Base-by-base conservation (phyloP, 2,888 invertebrate genomes). In the Dicranocentrus wangi region DNA sequence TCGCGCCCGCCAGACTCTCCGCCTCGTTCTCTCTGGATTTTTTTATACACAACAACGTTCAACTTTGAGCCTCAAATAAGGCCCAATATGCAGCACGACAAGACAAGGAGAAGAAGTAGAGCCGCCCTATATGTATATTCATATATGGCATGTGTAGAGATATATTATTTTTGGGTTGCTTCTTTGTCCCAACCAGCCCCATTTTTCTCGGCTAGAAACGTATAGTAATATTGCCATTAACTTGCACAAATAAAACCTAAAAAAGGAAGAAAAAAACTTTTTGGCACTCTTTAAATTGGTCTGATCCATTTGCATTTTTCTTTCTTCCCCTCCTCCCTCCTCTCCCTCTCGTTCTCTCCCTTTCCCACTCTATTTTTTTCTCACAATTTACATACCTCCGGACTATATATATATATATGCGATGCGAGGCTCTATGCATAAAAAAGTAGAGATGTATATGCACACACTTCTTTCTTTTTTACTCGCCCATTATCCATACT, bases 231-330 rank as follows among this genome's bases (percentile, higher is more conserved):
- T 76, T 43, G 68, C 55, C 66, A 76, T 76, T 76, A 76, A 66
- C 78, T 70, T 63, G 43, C 53, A 70, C 70, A 78, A 78, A 78
- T 69, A 61, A 32, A 51, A 51, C 27, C 7, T 58, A 42, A 63
- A 79, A 25, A 71, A 79, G 32, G n/a, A 70, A 47, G 65, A 71
- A 61, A 60, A 71, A 86, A 84, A 84, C 70, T 82, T 85, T 86
- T 86, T 86, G 85, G 85, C 85, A 86, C 86, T 86, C 83, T 85
- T 83, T 82, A 86, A 86, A 86, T 85, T 85, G 86, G 84, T 82
- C 79, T 75, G 83, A 85, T 86, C 83, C 85, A 86, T 85, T 86
- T 86, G 85, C 86, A 86, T 86, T 86, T 86, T 82, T 79, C 77
- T 73, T 83, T 75, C 66, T 39, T 27, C 51, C 63, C 43, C 83